Evolutionary conservation across 2,797 vertebrate genomes (phyloP).

Genomic region (Darevskia nairensis): DNA sequence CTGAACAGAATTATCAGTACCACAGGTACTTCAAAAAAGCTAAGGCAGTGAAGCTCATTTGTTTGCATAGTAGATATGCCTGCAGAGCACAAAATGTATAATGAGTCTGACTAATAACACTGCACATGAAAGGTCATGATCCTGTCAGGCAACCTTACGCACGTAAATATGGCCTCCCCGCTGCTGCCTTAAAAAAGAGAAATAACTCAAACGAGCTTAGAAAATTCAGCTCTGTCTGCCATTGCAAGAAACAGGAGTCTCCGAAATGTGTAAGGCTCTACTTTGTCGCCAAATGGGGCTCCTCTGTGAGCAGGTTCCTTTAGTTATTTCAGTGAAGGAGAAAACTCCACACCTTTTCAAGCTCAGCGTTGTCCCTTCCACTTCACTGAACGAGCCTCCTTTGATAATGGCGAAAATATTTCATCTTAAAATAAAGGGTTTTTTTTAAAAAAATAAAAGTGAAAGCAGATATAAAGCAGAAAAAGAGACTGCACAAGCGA

Average conservation of each 20-base stretch:
- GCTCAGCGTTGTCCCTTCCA: neutral
- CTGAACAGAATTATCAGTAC: no score
- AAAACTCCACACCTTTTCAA: neutral
- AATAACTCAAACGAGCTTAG: neutral
- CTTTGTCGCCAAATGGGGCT: neutral
- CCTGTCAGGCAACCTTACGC: neutral
- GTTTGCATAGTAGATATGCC: neutral
- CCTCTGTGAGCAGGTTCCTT: neutral
- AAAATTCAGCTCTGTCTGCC: neutral
- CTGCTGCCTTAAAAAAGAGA: neutral
- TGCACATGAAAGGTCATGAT: neutral
- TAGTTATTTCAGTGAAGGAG: neutral
- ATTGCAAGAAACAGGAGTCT: neutral
- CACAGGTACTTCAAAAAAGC: neutral
- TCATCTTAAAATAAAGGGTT: neutral
- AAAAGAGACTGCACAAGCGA: neutral
- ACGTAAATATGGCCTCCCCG: neutral
- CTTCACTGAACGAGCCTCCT: neutral
- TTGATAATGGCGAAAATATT: neutral
- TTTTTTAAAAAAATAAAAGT: neutral
- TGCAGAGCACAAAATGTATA: neutral
- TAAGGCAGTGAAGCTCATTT: neutral
- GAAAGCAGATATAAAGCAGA: neutral
- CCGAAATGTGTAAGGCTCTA: neutral
- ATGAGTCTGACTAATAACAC: neutral